Conservation (phyloP, 2,888 invertebrate species). For the Lasioglossum villosulum region DNA sequence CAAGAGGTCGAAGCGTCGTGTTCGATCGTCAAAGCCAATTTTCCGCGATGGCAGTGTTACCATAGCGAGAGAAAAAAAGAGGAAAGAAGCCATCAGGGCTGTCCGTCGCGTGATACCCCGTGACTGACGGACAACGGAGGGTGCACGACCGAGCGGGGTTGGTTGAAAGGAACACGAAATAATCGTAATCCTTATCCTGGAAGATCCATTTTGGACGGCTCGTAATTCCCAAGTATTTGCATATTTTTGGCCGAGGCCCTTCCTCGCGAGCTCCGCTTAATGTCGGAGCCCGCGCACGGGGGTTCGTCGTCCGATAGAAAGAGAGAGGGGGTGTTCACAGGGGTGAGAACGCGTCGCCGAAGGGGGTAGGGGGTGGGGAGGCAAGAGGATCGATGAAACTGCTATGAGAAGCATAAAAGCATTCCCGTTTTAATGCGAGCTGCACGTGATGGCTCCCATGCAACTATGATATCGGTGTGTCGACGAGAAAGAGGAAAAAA, state of each 20-base stretch:
- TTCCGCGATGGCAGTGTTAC: neutral
- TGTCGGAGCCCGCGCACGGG: constrained; percentile 1
- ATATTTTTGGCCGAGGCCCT: constrained; percentile 43
- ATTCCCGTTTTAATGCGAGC: constrained; percentile 74
- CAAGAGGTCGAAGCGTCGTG: neutral
- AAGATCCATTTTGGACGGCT: constrained; percentile 34
- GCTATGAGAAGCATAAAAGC: constrained; percentile 75
- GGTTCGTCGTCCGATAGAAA: constrained; percentile 41
- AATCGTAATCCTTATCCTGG: constrained; percentile 36
- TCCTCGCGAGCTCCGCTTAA: constrained; percentile 31
- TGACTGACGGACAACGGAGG: neutral
- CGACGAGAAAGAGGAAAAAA: neutral
- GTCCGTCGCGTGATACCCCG: constrained; percentile 15
- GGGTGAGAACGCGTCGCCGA: neutral
- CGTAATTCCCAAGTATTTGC: constrained; percentile 55
- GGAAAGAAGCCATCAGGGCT: neutral
- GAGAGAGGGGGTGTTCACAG: neutral
- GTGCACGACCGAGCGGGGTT: neutral
- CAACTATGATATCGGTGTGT: constrained; percentile 19
- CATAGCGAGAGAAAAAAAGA: neutral
- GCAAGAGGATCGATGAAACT: constrained; percentile 70
- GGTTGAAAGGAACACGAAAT: constrained; percentile 20
- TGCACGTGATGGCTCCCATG: constrained; percentile 71
- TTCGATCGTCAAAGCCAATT: neutral
- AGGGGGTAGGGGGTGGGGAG: neutral